Conservation (phyloP, 2,888 invertebrate genomes). For the Leptarthrus brevirostris region DNA sequence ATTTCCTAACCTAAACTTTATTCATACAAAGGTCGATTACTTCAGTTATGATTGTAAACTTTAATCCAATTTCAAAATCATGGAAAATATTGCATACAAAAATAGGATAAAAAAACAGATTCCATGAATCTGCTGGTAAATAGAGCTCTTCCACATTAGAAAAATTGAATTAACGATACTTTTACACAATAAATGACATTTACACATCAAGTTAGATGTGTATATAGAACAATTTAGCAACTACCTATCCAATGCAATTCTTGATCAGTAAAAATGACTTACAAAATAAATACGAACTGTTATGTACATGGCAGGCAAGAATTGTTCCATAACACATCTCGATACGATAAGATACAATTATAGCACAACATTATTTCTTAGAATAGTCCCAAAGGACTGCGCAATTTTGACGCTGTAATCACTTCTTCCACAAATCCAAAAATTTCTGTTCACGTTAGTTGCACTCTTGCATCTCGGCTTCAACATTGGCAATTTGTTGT, state of each 20-base stretch:
- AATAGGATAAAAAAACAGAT: not conserved
- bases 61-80: not conserved
- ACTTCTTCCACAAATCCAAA: not conserved
- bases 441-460: conserved; percentile 57
- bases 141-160: not conserved
- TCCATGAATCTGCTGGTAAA: not conserved
- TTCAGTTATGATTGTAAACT: not conserved
- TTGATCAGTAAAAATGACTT: not conserved
- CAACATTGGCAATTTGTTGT: conserved; percentile 65
- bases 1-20: not conserved
- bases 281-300: not conserved
- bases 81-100: not conserved
- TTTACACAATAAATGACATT: not conserved
- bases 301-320: not conserved
- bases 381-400: not conserved
- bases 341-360: not conserved
- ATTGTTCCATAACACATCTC: not conserved
- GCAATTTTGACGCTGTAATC: not conserved
- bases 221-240: not conserved
- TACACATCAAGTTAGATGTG: not conserved
- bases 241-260: not conserved
- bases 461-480: conserved; percentile 65
- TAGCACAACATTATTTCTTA: not conserved
- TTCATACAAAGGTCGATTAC: not conserved
- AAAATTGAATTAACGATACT: not conserved